Evolutionary conservation across 2,888 invertebrate species (phyloP).

Genomic region (Nemoura dubitans): DNA sequence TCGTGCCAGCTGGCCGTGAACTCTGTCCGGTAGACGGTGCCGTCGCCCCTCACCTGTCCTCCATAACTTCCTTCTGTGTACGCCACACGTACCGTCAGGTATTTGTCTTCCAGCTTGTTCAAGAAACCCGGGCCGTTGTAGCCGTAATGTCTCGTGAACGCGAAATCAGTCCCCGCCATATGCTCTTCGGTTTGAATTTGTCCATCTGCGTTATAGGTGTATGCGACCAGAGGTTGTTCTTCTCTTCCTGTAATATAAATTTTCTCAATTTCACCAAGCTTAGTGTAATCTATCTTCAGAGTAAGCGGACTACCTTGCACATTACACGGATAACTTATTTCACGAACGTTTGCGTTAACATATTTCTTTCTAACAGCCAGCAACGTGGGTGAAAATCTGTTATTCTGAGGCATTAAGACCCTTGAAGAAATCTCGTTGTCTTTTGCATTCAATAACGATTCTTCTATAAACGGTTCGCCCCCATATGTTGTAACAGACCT

Average conservation of each 20-base stretch:
- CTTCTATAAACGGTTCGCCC: not conserved
- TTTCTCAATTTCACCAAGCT: not conserved
- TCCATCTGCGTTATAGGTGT: not conserved
- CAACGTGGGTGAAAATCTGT: not conserved
- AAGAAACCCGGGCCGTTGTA: constrained; percentile 46
- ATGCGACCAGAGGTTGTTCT: not conserved
- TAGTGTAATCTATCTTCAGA: not conserved
- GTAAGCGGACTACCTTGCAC: not conserved
- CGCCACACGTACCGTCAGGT: constrained; percentile 47
- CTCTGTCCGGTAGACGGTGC: constrained; percentile 48
- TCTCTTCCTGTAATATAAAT: not conserved
- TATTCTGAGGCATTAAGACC: not conserved
- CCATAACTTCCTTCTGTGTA: constrained; percentile 52
- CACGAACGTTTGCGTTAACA: not conserved
- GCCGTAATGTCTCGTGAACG: not conserved
- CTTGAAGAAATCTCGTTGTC: not conserved
- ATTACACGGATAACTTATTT: not conserved
- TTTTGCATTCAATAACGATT: not conserved
- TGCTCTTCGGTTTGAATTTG: not conserved
- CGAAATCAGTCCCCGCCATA: not conserved
- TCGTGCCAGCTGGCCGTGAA: constrained; percentile 49
- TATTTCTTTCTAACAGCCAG: not conserved
- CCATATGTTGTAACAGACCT: not conserved
- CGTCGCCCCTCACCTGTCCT: constrained; percentile 49
- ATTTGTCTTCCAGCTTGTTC: constrained; percentile 48